These are phyloP conservation scores for Camponotus fellah DNA, from an alignment of 2,888 invertebrate genomes.

Conservation along the genomic window DNA sequence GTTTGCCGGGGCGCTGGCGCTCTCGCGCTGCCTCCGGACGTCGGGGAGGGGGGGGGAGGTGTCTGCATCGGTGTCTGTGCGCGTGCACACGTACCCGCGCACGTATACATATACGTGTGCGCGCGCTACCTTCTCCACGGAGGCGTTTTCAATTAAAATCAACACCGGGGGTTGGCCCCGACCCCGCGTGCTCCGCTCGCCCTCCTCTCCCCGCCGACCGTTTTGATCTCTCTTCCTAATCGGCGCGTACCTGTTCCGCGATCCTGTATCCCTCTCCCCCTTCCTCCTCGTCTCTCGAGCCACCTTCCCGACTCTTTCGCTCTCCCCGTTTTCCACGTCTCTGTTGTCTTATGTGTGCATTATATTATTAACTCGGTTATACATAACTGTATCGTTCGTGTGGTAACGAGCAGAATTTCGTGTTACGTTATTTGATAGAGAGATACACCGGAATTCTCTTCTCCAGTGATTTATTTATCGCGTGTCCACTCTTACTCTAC, in stretches of 20 bases:
- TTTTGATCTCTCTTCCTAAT: constrained; percentile 56
- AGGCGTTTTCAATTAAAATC: constrained; percentile 84
- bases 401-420: background rate
- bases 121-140: constrained; percentile 75
- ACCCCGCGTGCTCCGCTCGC: constrained; percentile 49
- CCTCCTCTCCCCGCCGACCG: constrained; percentile 48
- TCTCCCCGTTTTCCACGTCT: background rate
- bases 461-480: constrained; percentile 24
- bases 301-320: constrained; percentile 17
- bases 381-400: background rate
- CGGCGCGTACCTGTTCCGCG: constrained; percentile 44
- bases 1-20: constrained; percentile 80
- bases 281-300: background rate
- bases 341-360: constrained; percentile 37
- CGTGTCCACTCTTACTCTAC: background rate
- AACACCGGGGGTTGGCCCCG: constrained; percentile 76
- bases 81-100: constrained; percentile 54
- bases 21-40: constrained; percentile 69
- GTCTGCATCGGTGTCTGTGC: constrained; percentile 70
- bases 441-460: background rate
- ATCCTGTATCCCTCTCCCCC: constrained; percentile 10
- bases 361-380: constrained; percentile 23
- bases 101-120: constrained; percentile 53
- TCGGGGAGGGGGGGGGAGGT: constrained; percentile 80
- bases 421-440: constrained; percentile 41